Conservation (phyloP, 2,113 vertebrate species). For the Dasyornis broadbenti region DNA sequence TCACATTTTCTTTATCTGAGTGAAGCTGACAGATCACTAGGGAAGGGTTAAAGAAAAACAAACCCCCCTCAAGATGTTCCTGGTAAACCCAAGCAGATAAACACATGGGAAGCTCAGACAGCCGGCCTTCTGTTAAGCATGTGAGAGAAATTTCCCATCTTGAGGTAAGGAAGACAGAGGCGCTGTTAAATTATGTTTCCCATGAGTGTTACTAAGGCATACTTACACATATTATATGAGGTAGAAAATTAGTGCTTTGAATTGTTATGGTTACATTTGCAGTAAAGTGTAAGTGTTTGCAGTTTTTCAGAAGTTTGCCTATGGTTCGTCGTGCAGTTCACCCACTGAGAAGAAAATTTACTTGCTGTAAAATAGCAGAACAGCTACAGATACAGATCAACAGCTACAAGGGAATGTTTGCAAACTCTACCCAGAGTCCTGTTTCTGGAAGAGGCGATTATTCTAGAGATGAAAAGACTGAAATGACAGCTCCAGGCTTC, state of each 20-base stretch:
- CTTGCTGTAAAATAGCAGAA: conserved; percentile 4
- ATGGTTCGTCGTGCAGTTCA: conserved; percentile 27
- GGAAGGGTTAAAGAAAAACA: conserved; percentile 59
- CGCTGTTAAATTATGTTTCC: conserved; percentile 65
- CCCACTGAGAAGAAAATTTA: conserved; percentile 61
- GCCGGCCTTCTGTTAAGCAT: conserved; percentile 39
- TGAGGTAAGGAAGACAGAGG: conserved; percentile 49
- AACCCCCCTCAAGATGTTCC: conserved; percentile 22
- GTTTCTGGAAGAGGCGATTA: background rate
- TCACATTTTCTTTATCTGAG: background rate
- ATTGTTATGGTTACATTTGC: conserved; percentile 56
- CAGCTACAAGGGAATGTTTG: background rate
- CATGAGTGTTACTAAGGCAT: conserved; percentile 61
- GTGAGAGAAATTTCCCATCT: conserved; percentile 59
- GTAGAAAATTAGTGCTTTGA: conserved; percentile 65
- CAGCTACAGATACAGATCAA: too few species aligned
- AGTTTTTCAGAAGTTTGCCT: conserved; percentile 57
- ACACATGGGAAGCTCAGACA: conserved; percentile 50
- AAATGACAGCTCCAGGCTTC: background rate
- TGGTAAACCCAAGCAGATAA: conserved; percentile 3
- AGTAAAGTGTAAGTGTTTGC: conserved; percentile 64
- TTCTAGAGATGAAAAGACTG: background rate
- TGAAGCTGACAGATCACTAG: background rate
- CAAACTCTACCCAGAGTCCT: background rate
- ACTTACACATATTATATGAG: conserved; percentile 54